phyloP scores from a whole-genome alignment of 2,797 vertebrate species.

The Poecilia gillii region DNA sequence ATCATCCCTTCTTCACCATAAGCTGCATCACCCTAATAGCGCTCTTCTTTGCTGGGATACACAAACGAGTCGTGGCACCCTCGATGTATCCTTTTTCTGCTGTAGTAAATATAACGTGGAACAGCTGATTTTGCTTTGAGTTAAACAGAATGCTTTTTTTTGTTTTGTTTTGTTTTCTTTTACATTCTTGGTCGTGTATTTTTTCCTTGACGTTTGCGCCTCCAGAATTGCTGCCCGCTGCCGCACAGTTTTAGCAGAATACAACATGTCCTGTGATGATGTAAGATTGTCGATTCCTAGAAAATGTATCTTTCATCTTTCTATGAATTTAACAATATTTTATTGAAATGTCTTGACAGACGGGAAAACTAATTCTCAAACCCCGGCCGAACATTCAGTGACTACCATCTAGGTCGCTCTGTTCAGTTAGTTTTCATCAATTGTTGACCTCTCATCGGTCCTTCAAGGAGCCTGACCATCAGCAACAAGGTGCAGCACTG shows the following conservation, averaged over 20 bases:
- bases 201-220: conserved; percentile 59
- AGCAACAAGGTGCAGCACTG: not conserved
- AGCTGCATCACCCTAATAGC: conserved; percentile 98
- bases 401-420: conserved; percentile 34
- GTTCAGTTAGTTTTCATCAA: conserved; percentile 7
- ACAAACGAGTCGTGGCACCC: conserved; percentile 97
- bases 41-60: conserved; percentile 99
- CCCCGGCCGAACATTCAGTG: conserved; percentile 96
- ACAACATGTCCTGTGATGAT: conserved; percentile 99
- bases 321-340: not conserved
- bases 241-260: conserved; percentile 97
- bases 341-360: conserved; percentile 79
- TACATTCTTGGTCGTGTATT: not conserved
- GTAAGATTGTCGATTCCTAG: conserved; percentile 83
- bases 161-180: not conserved
- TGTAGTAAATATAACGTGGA: not conserved
- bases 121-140: not conserved
- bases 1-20: conserved; percentile 98
- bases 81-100: conserved; percentile 94
- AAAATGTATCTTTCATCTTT: not conserved
- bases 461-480: not conserved
- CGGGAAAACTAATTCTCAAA: conserved; percentile 97
- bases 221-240: conserved; percentile 94
- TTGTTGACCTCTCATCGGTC: conserved; percentile 1
- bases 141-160: not conserved